Evolutionary conservation across 2,888 invertebrate genomes (phyloP), one percentile per base, ranked within the genome.

Genomic region (Elaeidobius kamerunicus): DNA sequence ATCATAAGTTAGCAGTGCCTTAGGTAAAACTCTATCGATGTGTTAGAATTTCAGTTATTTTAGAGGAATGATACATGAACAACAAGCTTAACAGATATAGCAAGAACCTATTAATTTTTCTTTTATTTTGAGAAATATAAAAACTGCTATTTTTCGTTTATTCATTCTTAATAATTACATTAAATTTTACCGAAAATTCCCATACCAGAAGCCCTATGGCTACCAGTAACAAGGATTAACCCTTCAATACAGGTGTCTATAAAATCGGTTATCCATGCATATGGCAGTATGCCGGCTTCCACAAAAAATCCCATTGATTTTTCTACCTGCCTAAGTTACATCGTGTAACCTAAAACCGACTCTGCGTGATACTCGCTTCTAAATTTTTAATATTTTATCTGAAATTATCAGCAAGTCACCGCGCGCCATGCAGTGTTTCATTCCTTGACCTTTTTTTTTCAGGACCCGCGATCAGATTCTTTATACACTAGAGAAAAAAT

Each of bases 341-440:
- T 38, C 43, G 43, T 53, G 48, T 53, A 53, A 53, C 48, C 38
- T 14, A 32, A 52, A 48, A 53, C 53, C 53, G 38, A 38, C 53
- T 38, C 53, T 53, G 48, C 53, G 53, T 53, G 53, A 53, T 53
- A 48, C 53, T 36, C 47, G 48, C 41, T 49, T 34, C 41, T 30
- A 55, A 55, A 55, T 50, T 50, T 55, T 44, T 50, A 50, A 55
- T 50, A 46, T 50, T 55, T 55, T 55, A 55, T 55, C 50, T 45
- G 39, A 54, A 54, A 50, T 49, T 44, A 55, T 55, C 49, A 50
- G 55, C 55, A 55, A 55, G 55, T 55, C 55, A 55, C 49, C 48
- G 44, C n/a, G n/a, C n/a, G n/a, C n/a, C n/a, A n/a, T n/a, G 28
- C 49, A 35, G n/a, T 32, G 32, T 53, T 53, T 49, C 19, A 34